Percentiles rank a stretch among this genome's conserved stretches.
Evolutionary conservation across 2,888 invertebrate genomes (phyloP).

Genomic region (Xestia c-nigrum): DNA sequence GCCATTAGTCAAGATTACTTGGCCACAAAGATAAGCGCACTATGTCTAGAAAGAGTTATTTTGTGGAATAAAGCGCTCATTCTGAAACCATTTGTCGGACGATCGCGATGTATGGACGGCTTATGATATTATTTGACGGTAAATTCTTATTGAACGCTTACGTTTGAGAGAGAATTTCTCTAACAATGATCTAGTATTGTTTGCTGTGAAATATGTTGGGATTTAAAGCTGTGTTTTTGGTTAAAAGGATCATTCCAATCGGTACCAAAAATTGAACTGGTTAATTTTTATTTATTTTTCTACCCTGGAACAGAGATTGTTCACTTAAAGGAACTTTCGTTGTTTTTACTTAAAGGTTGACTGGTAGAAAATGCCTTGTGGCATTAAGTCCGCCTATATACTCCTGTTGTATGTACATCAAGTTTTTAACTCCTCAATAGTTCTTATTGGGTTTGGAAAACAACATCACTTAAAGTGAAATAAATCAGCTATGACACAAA

Average conservation of each 20-base stretch:
- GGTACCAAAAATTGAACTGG: background rate
- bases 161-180: background rate
- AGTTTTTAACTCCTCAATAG: background rate
- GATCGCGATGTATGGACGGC: slow-evolving; percentile 50
- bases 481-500: background rate
- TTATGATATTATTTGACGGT: slow-evolving; percentile 57
- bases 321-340: too few species aligned
- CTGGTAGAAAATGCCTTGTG: background rate
- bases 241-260: background rate
- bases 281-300: background rate
- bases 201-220: background rate
- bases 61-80: slow-evolving; percentile 58
- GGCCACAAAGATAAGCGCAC: slow-evolving; percentile 57
- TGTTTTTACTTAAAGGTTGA: too few species aligned
- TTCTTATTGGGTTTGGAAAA: background rate
- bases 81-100: slow-evolving; percentile 58
- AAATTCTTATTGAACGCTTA: slow-evolving; percentile 51
- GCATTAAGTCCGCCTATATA: background rate
- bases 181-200: slow-evolving; percentile 12
- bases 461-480: background rate
- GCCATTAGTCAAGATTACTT: slow-evolving; percentile 64
- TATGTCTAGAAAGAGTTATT: slow-evolving; percentile 60
- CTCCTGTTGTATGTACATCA: background rate
- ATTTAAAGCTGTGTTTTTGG: background rate
- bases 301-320: background rate